Base-by-base conservation (phyloP, 2,113 vertebrate species). In the Notothenia rossii region DNA sequence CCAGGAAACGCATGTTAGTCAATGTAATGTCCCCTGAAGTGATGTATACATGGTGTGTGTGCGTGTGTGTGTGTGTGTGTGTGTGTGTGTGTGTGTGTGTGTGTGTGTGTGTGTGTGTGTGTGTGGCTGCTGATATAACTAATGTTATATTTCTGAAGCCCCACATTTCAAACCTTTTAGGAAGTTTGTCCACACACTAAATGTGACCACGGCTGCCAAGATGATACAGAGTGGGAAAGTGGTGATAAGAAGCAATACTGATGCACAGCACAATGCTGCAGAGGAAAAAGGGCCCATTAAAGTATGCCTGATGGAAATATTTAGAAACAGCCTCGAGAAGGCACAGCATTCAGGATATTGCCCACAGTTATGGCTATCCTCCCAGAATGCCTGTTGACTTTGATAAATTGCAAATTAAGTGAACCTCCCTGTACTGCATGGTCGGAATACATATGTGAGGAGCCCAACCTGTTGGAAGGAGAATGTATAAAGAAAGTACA, bases 111-210 rank as follows among this genome's bases (percentile, higher is more conserved):
- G 18, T 61, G 61, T 40, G 64, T 74, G 70, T n/a, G 55, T 60
- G 25, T 11, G 48, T 22, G 45, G 46, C 20, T 22, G 45, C 40
- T 45, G 77, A 54, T 40, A 45, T 15, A 65, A 61, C 36, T 50
- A 66, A 81, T 86, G 40, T 59, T 70, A 82, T 66, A 9, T 86
- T 77, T 80, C 76, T 61, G 46, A 84, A 63, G 1, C 29, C 45
- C 11, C 46, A 62, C 33, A 60, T 75, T 65, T 36, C 36, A 10
- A 76, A 50, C 8, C 36, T n/a, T 53, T 82, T 22, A 58, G 36
- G 49, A 76, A 66, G 59, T 85, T 76, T 81, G 76, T 83, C 58
- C 72, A 87, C 76, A 79, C 8, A 25, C 64, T 79, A 15, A 71
- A 72, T 22, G 51, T 48, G 6, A 14, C 58, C 12, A 55, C 10